A percentile compares a stretch with the other conserved stretches of the same genome.
These are phyloP conservation scores for Hydroisotoma schaefferi DNA, from an alignment of 2,888 invertebrate species.

Conservation along the genomic window DNA sequence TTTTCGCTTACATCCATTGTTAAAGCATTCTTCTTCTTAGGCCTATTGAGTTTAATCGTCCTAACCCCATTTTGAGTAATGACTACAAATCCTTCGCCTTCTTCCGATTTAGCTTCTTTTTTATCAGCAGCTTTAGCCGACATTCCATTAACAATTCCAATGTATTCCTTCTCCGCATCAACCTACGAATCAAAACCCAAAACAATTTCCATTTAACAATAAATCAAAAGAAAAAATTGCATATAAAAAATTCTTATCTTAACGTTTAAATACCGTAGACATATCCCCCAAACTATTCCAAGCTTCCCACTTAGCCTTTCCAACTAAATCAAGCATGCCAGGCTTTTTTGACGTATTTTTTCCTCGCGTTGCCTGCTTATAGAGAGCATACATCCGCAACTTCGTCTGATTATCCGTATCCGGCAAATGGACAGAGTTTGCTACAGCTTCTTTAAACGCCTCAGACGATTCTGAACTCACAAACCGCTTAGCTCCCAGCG, in stretches of 20 bases:
- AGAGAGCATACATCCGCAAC: conserved; percentile 57
- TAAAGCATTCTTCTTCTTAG: conserved; percentile 75
- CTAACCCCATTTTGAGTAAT: conserved; percentile 57
- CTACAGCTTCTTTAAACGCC: conserved; percentile 33
- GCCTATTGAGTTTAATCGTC: conserved; percentile 69
- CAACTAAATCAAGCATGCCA: conserved; percentile 59
- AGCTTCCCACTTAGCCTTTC: conserved; percentile 57
- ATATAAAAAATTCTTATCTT: background rate
- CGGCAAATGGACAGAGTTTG: conserved; percentile 24
- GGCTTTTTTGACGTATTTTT: conserved; percentile 56
- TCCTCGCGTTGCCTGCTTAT: conserved; percentile 58
- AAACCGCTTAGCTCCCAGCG: too few species aligned
- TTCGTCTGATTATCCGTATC: conserved; percentile 49
- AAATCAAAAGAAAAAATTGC: background rate
- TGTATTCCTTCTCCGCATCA: conserved; percentile 56
- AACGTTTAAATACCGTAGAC: conserved; percentile 52
- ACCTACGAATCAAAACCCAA: conserved; percentile 50
- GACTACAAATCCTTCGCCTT: conserved; percentile 44
- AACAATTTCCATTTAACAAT: background rate
- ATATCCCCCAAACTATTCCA: conserved; percentile 56
- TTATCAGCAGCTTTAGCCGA: conserved; percentile 20
- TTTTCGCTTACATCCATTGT: conserved; percentile 53
- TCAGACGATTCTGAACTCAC: conserved; percentile 1
- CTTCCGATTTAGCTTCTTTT: conserved; percentile 25
- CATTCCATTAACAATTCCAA: conserved; percentile 54